phyloP scores from a whole-genome alignment of 2,113 vertebrate genomes.

The Cochlearius cochlearius region DNA sequence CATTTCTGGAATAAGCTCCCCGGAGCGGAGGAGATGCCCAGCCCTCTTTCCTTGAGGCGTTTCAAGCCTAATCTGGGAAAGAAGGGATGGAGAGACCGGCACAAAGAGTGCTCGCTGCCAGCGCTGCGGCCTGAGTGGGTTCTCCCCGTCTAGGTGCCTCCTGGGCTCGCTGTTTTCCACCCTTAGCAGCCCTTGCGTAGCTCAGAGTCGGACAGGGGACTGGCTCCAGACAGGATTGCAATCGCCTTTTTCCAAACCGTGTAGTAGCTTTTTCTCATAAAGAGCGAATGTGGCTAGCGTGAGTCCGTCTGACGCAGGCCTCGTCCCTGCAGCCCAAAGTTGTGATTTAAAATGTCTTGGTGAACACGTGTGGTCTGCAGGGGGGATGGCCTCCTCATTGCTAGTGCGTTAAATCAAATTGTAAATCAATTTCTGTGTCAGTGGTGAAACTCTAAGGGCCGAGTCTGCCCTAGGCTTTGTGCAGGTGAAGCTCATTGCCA shows the following conservation, averaged over 20 bases:
- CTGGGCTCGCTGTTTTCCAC: neutral
- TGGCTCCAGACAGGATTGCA: neutral
- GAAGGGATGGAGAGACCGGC: neutral
- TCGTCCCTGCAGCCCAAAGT: fast-evolving
- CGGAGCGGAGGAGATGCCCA: neutral
- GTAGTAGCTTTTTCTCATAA: neutral
- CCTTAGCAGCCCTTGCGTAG: no score
- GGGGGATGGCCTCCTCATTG: fast-evolving
- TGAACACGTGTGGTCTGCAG: neutral
- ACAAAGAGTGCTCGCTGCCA: neutral
- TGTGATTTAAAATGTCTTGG: neutral
- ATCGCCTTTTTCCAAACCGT: neutral
- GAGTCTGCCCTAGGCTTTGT: neutral
- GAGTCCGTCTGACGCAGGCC: fast-evolving
- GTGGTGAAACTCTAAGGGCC: neutral
- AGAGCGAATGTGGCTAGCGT: no score
- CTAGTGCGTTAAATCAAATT: neutral
- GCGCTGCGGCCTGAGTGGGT: neutral
- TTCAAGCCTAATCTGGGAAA: neutral
- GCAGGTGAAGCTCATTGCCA: neutral
- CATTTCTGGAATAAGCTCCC: neutral
- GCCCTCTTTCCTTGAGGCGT: neutral
- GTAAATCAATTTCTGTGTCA: neutral
- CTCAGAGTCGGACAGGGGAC: neutral
- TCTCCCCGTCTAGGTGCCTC: neutral